Evolutionary conservation across 1,140 invertebrate species (phyloP), one percentile per base, ranked within the genome.

Genomic region (Catajapyx aquilonaris): DNA sequence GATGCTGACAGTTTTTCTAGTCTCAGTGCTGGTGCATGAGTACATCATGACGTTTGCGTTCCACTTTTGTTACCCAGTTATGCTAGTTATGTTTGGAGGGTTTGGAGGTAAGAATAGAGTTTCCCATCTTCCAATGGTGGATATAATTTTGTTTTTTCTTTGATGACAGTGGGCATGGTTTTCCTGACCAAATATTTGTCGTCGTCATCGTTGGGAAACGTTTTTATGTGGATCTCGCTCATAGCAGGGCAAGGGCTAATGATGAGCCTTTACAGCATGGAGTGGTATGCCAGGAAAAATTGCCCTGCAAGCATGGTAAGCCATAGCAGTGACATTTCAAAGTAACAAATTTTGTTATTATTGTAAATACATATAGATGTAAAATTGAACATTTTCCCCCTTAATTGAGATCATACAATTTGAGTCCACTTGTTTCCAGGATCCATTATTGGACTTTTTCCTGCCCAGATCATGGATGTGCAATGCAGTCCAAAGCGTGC

Each of bases 31-130:
- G 1, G 71, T 86, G 35, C 86, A 91, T 51, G 88, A 94, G 53
- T 81, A 87, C 51, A 69, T 90, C 34, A 46, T 94, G 0, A 66
- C 68, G 1, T 66, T 83, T 16, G 65, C 71, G 0, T 74, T 90
- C 31, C 65, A 74, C 15, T 79, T 87, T 51, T 88, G 88, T 53
- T 88, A 81, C 47, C 88, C 88, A 0, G 69, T 87, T 0, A 59
- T 93, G 43, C 65, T 90, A 35, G 41, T 81, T 1, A 46, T 71
- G 25, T 85, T 84, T 47, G 68, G 65, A 1, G 55, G 64, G 0
- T 50, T 72, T 21, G 72, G 73, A 42, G 46, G 57, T 52, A 42
- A 50, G 44, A 33, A 22, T 34, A 13, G n/a, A 16, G 9, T 33
- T 33, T 10, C 7, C 5, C 17, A 33, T 10, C 7, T 33, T 7